phyloP scores from a whole-genome alignment of 2,888 invertebrate species.

The Dysmachus trigonus region DNA sequence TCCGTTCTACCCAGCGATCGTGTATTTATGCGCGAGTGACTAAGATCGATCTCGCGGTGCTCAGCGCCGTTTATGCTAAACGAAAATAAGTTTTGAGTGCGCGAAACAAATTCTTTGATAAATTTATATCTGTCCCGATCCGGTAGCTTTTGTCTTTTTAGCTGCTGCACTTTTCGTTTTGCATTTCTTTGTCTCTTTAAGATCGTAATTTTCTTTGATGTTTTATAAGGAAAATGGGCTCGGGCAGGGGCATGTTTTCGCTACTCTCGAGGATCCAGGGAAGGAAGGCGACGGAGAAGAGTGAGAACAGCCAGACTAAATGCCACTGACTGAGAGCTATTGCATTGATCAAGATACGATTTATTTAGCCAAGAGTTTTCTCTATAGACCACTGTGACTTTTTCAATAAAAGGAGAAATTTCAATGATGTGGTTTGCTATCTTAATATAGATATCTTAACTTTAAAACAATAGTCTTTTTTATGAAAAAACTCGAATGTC shows the following conservation, averaged over 20 bases:
- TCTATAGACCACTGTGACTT: not conserved
- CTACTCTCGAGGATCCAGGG: not conserved
- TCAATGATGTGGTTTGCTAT: not conserved
- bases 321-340: not conserved
- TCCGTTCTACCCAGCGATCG: slow-evolving; percentile 19
- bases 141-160: slow-evolving; percentile 30
- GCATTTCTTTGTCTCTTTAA: slow-evolving; percentile 30
- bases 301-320: not conserved
- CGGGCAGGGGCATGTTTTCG: not conserved
- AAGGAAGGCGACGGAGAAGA: not conserved
- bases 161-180: slow-evolving; percentile 1
- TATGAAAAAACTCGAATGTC: not conserved
- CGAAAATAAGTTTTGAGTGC: slow-evolving; percentile 47
- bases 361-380: not conserved
- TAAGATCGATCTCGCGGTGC: slow-evolving; percentile 42
- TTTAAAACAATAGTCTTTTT: not conserved
- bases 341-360: not conserved
- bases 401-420: not conserved
- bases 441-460: not conserved
- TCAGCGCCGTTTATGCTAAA: slow-evolving; percentile 47
- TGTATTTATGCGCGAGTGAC: slow-evolving; percentile 43
- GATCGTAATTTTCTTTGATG: slow-evolving; percentile 31
- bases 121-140: slow-evolving; percentile 44
- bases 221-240: slow-evolving; percentile 8
- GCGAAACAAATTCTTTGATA: slow-evolving; percentile 40